Conservation (phyloP, 2,888 invertebrate species). For the Scaptomyza reducta region DNA sequence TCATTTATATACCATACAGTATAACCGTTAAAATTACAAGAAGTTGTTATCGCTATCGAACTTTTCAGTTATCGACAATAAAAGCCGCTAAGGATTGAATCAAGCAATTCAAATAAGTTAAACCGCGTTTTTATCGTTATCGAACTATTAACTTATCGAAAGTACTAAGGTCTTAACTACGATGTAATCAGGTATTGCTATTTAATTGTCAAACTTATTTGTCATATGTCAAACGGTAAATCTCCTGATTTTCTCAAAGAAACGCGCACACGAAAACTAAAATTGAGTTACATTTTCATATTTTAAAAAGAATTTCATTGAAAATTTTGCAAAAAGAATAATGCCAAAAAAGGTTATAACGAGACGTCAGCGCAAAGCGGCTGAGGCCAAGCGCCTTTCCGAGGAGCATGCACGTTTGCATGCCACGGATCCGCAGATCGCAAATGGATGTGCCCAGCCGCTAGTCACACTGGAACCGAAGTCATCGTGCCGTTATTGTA, state of each 20-base stretch:
- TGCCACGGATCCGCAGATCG: background rate
- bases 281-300: background rate
- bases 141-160: background rate
- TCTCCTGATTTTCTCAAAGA: background rate
- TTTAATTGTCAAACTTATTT: background rate
- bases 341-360: slow-evolving; percentile 67
- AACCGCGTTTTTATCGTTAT: background rate
- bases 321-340: background rate
- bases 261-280: background rate
- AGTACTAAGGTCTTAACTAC: background rate
- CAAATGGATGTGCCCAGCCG: background rate
- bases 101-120: background rate
- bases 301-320: slow-evolving; percentile 16
- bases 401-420: background rate
- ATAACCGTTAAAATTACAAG: background rate
- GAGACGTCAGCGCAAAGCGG: slow-evolving; percentile 67
- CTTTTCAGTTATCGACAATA: background rate
- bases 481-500: background rate
- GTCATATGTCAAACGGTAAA: background rate
- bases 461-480: background rate
- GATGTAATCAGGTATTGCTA: background rate
- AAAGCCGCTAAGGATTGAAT: background rate
- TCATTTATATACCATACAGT: background rate
- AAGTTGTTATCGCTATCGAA: background rate
- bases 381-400: slow-evolving; percentile 15